These are phyloP conservation scores for Podarcis muralis DNA, from an alignment of 2,113 vertebrate genomes.

Conservation along the genomic window DNA sequence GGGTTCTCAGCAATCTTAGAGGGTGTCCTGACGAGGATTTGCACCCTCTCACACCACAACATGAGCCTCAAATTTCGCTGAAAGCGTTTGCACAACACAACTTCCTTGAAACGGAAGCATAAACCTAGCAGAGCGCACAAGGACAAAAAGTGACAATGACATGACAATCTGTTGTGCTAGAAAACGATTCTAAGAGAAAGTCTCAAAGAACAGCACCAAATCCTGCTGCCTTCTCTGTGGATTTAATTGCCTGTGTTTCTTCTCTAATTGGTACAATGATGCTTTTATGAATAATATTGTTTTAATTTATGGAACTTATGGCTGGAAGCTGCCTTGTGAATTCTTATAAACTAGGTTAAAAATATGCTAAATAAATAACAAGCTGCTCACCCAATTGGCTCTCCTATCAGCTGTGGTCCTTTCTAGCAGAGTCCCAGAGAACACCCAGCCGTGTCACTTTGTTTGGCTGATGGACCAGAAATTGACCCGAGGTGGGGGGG, in stretches of 20 bases:
- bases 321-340: neutral
- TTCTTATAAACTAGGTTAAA: neutral
- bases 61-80: too few species aligned
- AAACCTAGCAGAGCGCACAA: neutral
- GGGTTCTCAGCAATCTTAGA: neutral
- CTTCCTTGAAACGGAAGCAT: neutral
- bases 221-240: neutral
- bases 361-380: neutral
- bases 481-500: slow-evolving; percentile 68
- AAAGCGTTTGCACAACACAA: neutral
- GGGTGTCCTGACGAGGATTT: neutral
- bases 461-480: slow-evolving; percentile 67
- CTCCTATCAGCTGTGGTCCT: neutral
- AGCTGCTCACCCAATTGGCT: neutral
- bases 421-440: slow-evolving; percentile 43
- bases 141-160: neutral
- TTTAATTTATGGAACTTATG: neutral
- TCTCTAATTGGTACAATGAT: neutral
- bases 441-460: slow-evolving; percentile 68
- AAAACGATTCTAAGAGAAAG: neutral
- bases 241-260: neutral
- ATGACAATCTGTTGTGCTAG: neutral
- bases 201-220: neutral
- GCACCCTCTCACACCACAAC: neutral
- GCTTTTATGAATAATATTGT: too few species aligned